Evolutionary conservation across 2,888 invertebrate species (phyloP).

Genomic region (Tridacna gigas): DNA sequence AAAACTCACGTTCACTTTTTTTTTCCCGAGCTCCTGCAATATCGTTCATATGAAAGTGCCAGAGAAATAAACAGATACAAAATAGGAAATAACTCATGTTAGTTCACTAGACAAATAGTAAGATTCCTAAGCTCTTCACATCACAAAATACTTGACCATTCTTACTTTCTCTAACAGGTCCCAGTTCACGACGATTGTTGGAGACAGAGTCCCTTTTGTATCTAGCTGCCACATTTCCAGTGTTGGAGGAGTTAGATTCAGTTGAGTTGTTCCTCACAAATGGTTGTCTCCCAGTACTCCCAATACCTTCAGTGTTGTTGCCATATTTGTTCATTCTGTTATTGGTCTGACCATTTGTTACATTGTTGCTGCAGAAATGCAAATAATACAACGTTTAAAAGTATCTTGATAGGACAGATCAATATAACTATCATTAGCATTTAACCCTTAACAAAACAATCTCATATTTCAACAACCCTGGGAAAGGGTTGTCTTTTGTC

Average conservation of each 20-base stretch:
- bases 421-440: too few relatives aligned
- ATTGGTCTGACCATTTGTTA: constrained; percentile 11
- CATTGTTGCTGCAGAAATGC: constrained; percentile 32
- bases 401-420: too few relatives aligned
- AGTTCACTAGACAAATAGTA: too few relatives aligned
- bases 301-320: background rate
- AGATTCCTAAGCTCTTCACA: too few relatives aligned
- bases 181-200: constrained; percentile 72
- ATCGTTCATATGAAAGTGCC: too few relatives aligned
- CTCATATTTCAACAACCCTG: too few relatives aligned
- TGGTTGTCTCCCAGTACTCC: background rate
- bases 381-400: background rate
- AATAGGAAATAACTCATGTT: too few relatives aligned
- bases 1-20: too few relatives aligned
- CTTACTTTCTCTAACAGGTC: constrained; percentile 79
- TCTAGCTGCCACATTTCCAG: constrained; percentile 16
- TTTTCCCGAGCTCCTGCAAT: too few relatives aligned
- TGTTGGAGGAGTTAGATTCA: constrained; percentile 32
- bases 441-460: too few relatives aligned
- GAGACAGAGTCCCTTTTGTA: constrained; percentile 40
- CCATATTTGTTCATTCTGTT: constrained; percentile 22
- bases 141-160: background rate
- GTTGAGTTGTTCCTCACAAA: constrained; percentile 47
- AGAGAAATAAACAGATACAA: too few relatives aligned
- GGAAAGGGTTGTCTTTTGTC: too few relatives aligned